phyloP scores from a whole-genome alignment of 2,113 vertebrate genomes.

The Sphyrna mokarran region DNA sequence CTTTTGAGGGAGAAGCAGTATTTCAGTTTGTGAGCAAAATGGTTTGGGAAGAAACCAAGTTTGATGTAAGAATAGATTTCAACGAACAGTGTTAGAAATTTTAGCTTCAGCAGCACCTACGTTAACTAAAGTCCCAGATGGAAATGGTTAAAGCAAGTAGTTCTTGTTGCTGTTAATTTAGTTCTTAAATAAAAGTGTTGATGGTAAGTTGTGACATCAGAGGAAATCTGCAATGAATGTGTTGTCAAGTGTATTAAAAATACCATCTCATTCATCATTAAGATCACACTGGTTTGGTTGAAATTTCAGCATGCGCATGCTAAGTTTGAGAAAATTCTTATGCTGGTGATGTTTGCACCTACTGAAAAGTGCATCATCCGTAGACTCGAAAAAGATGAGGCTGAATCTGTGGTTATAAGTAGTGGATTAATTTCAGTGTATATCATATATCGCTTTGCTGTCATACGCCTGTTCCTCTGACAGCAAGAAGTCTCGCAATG shows the following conservation, averaged over 20 bases:
- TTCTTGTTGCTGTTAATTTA: background rate
- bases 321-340: background rate
- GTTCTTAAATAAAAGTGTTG: background rate
- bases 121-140: background rate
- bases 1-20: background rate
- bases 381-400: background rate
- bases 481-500: too few species aligned
- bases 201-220: background rate
- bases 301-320: background rate
- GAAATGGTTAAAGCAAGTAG: background rate
- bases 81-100: background rate
- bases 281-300: background rate
- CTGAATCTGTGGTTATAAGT: background rate
- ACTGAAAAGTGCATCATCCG: background rate
- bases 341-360: background rate
- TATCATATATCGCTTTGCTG: background rate
- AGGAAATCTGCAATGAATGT: background rate
- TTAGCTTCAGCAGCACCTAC: background rate
- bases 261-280: background rate
- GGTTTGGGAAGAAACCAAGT: background rate
- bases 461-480: background rate
- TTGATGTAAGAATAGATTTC: background rate
- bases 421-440: background rate
- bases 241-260: background rate
- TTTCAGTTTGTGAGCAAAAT: background rate